Percentiles rank a stretch among this genome's conserved stretches.
These are phyloP conservation scores for Chaetura pelagica DNA, from an alignment of 2,113 vertebrate genomes.

Conservation along the genomic window DNA sequence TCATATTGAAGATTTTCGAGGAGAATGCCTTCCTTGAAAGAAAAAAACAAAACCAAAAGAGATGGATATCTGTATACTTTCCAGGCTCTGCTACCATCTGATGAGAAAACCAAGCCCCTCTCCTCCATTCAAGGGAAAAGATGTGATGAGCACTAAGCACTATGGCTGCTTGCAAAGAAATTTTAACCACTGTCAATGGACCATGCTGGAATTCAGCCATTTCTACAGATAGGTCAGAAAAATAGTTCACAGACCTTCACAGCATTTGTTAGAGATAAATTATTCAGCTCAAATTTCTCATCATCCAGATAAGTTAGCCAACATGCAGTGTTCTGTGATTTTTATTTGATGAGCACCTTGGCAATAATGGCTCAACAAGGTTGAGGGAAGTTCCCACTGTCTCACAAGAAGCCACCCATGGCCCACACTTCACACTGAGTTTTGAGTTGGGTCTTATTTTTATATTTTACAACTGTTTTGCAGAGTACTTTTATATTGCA, in stretches of 20 bases:
- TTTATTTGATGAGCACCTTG: constrained; percentile 40
- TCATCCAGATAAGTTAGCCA: constrained; percentile 31
- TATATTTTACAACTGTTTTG: constrained; percentile 48
- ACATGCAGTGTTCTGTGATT: background rate
- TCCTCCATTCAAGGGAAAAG: background rate
- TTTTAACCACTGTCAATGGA: background rate
- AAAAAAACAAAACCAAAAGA: background rate
- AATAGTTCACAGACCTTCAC: background rate
- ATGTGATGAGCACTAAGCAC: background rate
- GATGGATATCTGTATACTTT: background rate
- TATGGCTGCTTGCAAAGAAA: background rate
- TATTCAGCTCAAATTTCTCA: constrained; percentile 56
- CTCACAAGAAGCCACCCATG: constrained; percentile 33
- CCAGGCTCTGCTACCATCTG: background rate
- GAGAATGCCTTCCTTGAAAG: background rate
- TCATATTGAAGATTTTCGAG: background rate
- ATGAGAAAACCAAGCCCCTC: background rate
- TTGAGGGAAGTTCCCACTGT: constrained; percentile 17
- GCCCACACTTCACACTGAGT: background rate
- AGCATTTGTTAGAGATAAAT: constrained; percentile 47
- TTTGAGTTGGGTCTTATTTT: background rate
- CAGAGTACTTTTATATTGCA: constrained; percentile 77
- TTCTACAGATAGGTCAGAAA: background rate
- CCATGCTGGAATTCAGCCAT: background rate
- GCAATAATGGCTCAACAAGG: constrained; percentile 31